Conservation (phyloP, 2,888 invertebrate species). For the Melieria picta region DNA sequence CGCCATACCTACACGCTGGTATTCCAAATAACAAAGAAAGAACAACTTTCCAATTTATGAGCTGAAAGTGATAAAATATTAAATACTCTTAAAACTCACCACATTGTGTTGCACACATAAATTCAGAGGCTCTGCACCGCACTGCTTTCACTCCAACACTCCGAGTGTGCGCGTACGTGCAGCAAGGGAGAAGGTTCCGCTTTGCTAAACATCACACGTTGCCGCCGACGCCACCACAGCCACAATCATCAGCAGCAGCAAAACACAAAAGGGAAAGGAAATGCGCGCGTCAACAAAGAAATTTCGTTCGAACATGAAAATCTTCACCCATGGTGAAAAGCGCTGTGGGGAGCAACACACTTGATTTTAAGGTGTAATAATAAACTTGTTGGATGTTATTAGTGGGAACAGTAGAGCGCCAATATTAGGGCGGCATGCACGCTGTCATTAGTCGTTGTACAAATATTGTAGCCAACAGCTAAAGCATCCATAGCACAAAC, state of each 20-base stretch:
- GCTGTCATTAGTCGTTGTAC: no score
- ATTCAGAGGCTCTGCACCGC: slow-evolving; percentile 6
- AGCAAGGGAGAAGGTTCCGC: slow-evolving; percentile 16
- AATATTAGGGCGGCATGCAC: no score
- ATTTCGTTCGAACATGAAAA: slow-evolving; percentile 27
- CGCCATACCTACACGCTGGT: no score
- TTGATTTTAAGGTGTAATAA: slow-evolving; percentile 21
- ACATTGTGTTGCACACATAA: slow-evolving; percentile 24
- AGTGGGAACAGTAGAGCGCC: no score
- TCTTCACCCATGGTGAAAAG: slow-evolving; percentile 19
- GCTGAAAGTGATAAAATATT: slow-evolving; percentile 27
- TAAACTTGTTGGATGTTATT: slow-evolving; percentile 1
- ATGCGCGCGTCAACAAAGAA: slow-evolving; percentile 26
- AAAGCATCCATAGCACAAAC: no score
- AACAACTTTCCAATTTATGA: slow-evolving; percentile 24
- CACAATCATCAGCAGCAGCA: background rate
- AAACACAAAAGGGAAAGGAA: slow-evolving; percentile 19
- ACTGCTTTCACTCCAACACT: background rate
- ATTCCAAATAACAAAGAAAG: background rate
- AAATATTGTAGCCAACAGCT: no score
- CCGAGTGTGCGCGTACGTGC: slow-evolving; percentile 22
- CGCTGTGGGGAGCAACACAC: slow-evolving; percentile 14
- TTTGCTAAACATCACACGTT: slow-evolving; percentile 32
- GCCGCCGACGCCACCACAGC: background rate
- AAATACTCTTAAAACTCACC: slow-evolving; percentile 26